Base-by-base conservation (phyloP, 2,113 vertebrate species). In the Capricornis sumatraensis region DNA sequence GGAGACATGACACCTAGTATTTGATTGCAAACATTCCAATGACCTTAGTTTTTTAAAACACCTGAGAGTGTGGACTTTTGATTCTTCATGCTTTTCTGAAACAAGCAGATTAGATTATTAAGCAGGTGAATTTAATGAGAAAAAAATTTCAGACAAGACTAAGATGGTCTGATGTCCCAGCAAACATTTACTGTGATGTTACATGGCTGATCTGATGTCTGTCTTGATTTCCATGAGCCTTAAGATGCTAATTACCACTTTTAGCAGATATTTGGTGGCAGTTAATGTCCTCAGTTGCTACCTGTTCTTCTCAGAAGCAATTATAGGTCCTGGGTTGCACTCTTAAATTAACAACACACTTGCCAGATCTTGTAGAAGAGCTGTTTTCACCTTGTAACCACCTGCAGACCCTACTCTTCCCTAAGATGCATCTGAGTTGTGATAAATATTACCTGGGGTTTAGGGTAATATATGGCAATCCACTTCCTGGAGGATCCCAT, bases 271-370 rank as follows among this genome's bases (percentile, higher is more conserved):
- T 91, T 78, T 92, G 28, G 57, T 89, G 60, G 33, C 3, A 53
- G 57, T 92, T 88, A 93, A 33, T 13, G 10, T 33, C 23, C 25
- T 45, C 86, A 33, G 7, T 62, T 83, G 21, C 25, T 86, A 57
- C 40, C 10, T 76, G 36, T 45, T 94, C 19, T 87, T 96, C 85
- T 81, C 86, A 92, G 74, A 95, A 94, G 45, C 25, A 87, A 57
- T 74, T 88, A 52, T 13, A 60, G 57, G 74, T 47, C 30, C 11
- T 40, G 16, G 11, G 13, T 93, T 87, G 23, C 8, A 40, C 40
- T 90, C 47, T 90, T 76, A 55, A 55, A 71, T 78, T 55, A 88
- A 95, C 30, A 94, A 17, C 47, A 82, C 6, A 45, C 33, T 76
- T 76, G 40, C 6, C 23, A 76, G 45, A 89, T 87, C 58, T 71